phyloP scores from a whole-genome alignment of 1,140 invertebrate genomes.

The Microplitis demolitor region DNA sequence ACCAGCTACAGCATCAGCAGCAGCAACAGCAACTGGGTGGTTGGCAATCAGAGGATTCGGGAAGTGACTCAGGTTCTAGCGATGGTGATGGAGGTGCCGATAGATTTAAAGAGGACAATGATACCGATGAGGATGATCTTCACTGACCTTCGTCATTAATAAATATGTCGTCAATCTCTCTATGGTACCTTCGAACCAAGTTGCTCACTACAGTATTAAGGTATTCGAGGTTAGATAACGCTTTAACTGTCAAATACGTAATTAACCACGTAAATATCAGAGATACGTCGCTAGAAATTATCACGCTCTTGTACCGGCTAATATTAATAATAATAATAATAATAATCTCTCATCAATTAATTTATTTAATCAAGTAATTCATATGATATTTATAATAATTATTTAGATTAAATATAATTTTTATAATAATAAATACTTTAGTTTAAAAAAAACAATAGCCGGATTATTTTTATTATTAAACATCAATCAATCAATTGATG shows the following conservation, averaged over 20 bases:
- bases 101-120: constrained; percentile 55
- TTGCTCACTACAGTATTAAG: constrained; percentile 64
- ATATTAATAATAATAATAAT: not conserved
- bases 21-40: constrained; percentile 33
- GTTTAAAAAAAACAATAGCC: not conserved
- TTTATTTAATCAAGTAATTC: not conserved
- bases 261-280: constrained; percentile 56
- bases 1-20: constrained; percentile 29
- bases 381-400: not conserved
- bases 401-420: not conserved
- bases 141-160: constrained; percentile 58
- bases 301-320: constrained; percentile 45
- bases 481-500: not conserved
- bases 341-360: not conserved
- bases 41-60: constrained; percentile 58
- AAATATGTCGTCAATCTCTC: constrained; percentile 48
- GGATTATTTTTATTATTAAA: not conserved
- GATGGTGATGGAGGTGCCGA: constrained; percentile 53
- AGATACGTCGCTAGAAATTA: constrained; percentile 53
- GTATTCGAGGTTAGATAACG: constrained; percentile 62
- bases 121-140: constrained; percentile 56
- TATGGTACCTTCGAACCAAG: constrained; percentile 59
- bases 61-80: constrained; percentile 57
- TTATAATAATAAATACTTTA: not conserved
- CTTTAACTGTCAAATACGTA: constrained; percentile 63